Base-by-base conservation (phyloP, 2,113 vertebrate species). In the Anhinga anhinga region DNA sequence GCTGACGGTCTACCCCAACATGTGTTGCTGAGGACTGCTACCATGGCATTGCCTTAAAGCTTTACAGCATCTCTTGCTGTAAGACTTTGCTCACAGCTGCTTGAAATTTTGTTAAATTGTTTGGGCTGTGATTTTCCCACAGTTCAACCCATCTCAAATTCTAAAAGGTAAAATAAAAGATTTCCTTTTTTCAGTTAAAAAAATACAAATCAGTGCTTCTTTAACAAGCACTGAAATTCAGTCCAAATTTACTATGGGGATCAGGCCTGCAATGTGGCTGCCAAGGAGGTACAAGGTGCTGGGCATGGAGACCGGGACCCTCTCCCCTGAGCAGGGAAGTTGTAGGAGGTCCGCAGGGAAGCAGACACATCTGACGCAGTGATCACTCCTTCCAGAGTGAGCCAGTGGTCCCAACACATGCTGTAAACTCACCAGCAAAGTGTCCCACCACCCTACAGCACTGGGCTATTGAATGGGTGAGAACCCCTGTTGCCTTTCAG, bases 381-480 rank as follows among this genome's bases (percentile, higher is more conserved):
- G n/a, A 34, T 25, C 8, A 7, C 11, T 90, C 40, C 45, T 78
- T 23, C 32, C 40, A 49, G 21, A 30, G 25, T 12, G 11, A 90
- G 34, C 10, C 49, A n/a, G 58, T 26, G 45, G 29, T 59, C 59
- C 15, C 36, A 45, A 7, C 6, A 61, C 4, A 3, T 12, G 25
- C 36, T 40, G 18, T 22, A 61, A 90, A 22, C 19, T 76, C 56
- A 25, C 13, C 15, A 14, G 20, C 15, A 71, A 61, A 83, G 18
- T 1, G 0, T 22, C 27, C 7, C 26, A 45, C 7, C 11, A 6
- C 36, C 26, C 58, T 15, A 20, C 11, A 18, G 34, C 12, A 4
- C 19, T 8, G 56, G 26, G 61, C 50, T 78, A 11, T 21, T 0
- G 3, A 47, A 13, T 18, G 9, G 13, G 1, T 40, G 40, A 69